Evolutionary conservation across 1,140 invertebrate species (phyloP).

Genomic region (Mactra quadrangularis): DNA sequence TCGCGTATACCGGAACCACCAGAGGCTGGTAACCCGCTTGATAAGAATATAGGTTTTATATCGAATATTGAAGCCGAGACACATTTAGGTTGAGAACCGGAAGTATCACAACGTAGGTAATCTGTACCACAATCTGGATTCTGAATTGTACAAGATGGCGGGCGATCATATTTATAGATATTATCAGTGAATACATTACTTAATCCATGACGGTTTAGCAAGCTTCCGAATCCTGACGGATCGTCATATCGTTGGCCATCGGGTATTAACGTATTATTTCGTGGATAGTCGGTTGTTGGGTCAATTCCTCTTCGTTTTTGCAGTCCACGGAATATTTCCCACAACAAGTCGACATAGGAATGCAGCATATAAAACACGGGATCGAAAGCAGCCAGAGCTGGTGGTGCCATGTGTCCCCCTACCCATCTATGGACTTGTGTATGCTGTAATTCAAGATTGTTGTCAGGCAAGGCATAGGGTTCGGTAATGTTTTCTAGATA

Average conservation of each 20-base stretch:
- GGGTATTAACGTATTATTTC: constrained; percentile 41
- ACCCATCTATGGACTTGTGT: constrained; percentile 66
- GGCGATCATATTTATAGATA: constrained; percentile 56
- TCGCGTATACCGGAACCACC: constrained; percentile 30
- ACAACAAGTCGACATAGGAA: constrained; percentile 68
- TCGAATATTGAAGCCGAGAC: constrained; percentile 49
- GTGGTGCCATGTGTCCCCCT: constrained; percentile 68
- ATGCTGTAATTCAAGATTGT: constrained; percentile 69
- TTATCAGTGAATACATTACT: constrained; percentile 56
- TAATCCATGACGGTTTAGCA: constrained; percentile 50
- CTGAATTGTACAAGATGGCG: constrained; percentile 46
- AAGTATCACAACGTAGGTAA: constrained; percentile 53
- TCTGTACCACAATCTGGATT: constrained; percentile 49
- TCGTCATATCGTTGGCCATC: constrained; percentile 54
- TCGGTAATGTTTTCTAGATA: constrained; percentile 64
- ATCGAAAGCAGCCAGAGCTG: constrained; percentile 64
- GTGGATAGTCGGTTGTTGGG: constrained; percentile 68
- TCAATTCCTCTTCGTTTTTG: constrained; percentile 64
- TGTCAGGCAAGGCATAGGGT: constrained; percentile 66
- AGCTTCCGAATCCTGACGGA: constrained; percentile 53
- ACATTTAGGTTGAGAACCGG: constrained; percentile 31
- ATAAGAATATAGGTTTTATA: constrained; percentile 3
- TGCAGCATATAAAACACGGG: constrained; percentile 71
- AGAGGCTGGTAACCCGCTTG: constrained; percentile 27
- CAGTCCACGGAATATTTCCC: constrained; percentile 66